phyloP scores from a whole-genome alignment of 2,888 invertebrate species.

The Tyria jacobaeae region DNA sequence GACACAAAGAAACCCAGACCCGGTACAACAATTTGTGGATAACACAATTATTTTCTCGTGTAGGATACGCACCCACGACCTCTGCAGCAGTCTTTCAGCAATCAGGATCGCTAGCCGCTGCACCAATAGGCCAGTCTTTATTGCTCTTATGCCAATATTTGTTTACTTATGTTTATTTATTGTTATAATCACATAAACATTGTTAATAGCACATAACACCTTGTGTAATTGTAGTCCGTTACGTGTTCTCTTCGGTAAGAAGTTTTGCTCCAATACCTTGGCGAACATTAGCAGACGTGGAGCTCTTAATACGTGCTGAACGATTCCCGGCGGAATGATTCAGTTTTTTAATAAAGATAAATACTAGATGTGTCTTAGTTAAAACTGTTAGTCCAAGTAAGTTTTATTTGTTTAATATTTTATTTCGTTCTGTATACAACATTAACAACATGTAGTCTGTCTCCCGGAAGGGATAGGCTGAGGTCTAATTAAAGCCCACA shows the following conservation, averaged over 20 bases:
- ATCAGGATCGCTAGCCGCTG: no score
- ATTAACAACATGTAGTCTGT: no score
- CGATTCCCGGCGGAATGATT: slow-evolving; percentile 35
- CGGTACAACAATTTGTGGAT: no score
- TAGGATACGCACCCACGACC: no score
- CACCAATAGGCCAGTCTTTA: no score
- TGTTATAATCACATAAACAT: slow-evolving; percentile 9
- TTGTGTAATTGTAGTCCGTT: slow-evolving; percentile 12
- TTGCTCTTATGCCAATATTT: background rate
- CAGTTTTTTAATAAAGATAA: slow-evolving; percentile 19
- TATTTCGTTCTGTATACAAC: no score
- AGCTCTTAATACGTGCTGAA: slow-evolving; percentile 43
- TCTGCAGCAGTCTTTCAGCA: no score
- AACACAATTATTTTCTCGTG: no score
- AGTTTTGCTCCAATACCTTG: slow-evolving; percentile 28
- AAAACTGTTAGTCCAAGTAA: background rate
- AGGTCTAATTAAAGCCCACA: no score
- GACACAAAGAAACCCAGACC: no score
- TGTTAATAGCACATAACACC: slow-evolving; percentile 6
- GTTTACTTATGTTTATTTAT: background rate
- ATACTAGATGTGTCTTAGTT: slow-evolving; percentile 22
- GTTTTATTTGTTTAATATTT: no score
- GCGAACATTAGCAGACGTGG: slow-evolving; percentile 34
- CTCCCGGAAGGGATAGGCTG: no score
- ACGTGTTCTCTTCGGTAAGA: slow-evolving; percentile 14